Percentiles rank a stretch among this genome's conserved stretches.
phyloP scores from a whole-genome alignment of 2,888 invertebrate genomes.

The Electrophaes corylata region DNA sequence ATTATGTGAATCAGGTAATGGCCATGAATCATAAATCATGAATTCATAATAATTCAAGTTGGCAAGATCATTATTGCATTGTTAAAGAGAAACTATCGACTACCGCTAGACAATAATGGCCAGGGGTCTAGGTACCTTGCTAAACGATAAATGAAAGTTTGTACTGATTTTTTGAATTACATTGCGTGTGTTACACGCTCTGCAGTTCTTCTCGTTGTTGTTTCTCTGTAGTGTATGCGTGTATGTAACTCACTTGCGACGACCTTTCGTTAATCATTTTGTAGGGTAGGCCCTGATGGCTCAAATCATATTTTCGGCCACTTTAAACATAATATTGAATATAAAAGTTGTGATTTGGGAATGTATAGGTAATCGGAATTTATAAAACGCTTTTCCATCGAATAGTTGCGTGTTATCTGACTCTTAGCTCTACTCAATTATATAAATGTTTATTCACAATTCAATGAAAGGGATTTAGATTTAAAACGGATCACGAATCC shows the following conservation, averaged over 20 bases:
- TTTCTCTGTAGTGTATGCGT: no score
- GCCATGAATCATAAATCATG: constrained; percentile 6
- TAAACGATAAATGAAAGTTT: no score
- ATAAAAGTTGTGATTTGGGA: constrained; percentile 17
- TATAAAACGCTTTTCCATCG: neutral
- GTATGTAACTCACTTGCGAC: no score
- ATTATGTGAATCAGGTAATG: no score
- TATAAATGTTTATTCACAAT: no score
- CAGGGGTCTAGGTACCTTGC: no score
- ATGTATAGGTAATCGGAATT: constrained; percentile 13
- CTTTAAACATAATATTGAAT: constrained; percentile 5
- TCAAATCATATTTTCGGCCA: neutral
- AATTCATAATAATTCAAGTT: constrained; percentile 13
- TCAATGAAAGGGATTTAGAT: no score
- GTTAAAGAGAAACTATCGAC: constrained; percentile 4
- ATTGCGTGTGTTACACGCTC: no score
- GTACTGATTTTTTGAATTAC: no score
- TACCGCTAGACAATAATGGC: neutral
- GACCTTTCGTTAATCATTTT: no score
- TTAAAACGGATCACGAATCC: constrained; percentile 6
- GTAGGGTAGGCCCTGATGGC: neutral
- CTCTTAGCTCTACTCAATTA: no score
- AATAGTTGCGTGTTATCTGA: neutral
- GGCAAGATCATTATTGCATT: constrained; percentile 34
- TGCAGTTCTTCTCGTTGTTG: no score